Base-by-base conservation (phyloP, 1,140 invertebrate species). In the Penaeus japonicus region DNA sequence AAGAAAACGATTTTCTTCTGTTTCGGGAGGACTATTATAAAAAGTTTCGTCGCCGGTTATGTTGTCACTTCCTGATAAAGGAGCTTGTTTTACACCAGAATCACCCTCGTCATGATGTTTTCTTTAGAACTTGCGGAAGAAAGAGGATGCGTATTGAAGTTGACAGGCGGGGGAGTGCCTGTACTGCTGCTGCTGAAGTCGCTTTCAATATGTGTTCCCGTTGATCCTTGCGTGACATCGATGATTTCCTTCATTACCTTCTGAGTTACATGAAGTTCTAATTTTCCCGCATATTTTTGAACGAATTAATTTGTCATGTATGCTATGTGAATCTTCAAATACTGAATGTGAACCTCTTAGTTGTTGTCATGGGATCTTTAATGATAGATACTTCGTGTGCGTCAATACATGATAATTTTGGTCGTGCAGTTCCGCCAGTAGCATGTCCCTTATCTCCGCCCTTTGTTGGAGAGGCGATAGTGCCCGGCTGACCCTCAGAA, bases 121-220 rank as follows among this genome's bases (percentile, higher is more conserved):
- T 47, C 47, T 47, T 47, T 47, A 47, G 47, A 47, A 47, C 47
- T 47, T 47, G 47, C 22, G n/a, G 80, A 70, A n/a, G 87, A 83
- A 2, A 88, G 47, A 27, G 87, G 87, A 54, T 88, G 87, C 5
- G 87, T 88, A 32, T 65, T 77, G 81, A 84, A 88, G 65, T 88
- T 30, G 1, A 88, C 70, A 62, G 80, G 57, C n/a, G 87, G 80
- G 4, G 79, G 47, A 20, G 86, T 55, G 20, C 80, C 55, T 35
- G 55, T 47, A 57, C 80, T 88, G 53, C 47, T 39, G n/a, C 70
- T 78, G 24, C 84, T 77, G 5, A 12, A 57, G 53, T 78, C 20
- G 30, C 54, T 5, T 35, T 77, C 32, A 10, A 78, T 15, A 54
- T 20, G 47, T 54, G 32, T 73, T 24, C n/a, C 30, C 2, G 77